phyloP scores from a whole-genome alignment of 1,140 invertebrate genomes.

The Drosophila sp. region DNA sequence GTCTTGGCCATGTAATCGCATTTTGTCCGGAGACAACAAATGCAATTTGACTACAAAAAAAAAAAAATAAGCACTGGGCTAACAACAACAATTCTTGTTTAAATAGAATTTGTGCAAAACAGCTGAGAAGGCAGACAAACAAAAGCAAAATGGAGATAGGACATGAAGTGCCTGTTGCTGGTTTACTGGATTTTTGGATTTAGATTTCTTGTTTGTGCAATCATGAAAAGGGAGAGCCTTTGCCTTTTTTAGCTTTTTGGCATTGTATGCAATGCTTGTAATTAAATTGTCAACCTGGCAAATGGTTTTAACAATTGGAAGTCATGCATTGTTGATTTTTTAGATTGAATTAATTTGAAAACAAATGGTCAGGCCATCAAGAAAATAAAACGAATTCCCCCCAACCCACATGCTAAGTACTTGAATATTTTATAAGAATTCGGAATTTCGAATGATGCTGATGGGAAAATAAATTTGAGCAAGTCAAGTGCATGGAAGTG shows the following conservation, averaged over 20 bases:
- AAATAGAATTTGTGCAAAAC: slow-evolving; percentile 14
- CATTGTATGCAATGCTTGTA: slow-evolving; percentile 42
- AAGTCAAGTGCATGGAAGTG: neutral
- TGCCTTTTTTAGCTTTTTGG: slow-evolving; percentile 29
- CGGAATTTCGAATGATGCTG: neutral
- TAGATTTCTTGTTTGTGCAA: slow-evolving; percentile 24
- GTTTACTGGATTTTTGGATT: slow-evolving; percentile 35
- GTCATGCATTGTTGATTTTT: slow-evolving; percentile 66
- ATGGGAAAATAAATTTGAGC: neutral
- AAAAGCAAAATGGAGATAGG: slow-evolving; percentile 41
- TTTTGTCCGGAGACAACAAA: slow-evolving; percentile 56
- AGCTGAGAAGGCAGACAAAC: slow-evolving; percentile 37
- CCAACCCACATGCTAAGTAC: neutral
- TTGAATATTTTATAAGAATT: neutral
- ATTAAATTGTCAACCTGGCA: slow-evolving; percentile 69
- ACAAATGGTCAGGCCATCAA: slow-evolving; percentile 7
- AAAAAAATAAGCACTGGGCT: slow-evolving; percentile 1
- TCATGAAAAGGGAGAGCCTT: slow-evolving; percentile 18
- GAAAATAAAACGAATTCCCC: neutral
- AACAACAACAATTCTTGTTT: slow-evolving; percentile 10
- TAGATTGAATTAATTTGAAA: slow-evolving; percentile 57
- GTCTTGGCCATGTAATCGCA: slow-evolving; percentile 67
- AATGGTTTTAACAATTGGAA: slow-evolving; percentile 30
- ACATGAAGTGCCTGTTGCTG: slow-evolving; percentile 47
- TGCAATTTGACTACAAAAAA: slow-evolving; percentile 57